Base-by-base conservation (phyloP, 1,140 invertebrate species). In the Procambarus clarkii region DNA sequence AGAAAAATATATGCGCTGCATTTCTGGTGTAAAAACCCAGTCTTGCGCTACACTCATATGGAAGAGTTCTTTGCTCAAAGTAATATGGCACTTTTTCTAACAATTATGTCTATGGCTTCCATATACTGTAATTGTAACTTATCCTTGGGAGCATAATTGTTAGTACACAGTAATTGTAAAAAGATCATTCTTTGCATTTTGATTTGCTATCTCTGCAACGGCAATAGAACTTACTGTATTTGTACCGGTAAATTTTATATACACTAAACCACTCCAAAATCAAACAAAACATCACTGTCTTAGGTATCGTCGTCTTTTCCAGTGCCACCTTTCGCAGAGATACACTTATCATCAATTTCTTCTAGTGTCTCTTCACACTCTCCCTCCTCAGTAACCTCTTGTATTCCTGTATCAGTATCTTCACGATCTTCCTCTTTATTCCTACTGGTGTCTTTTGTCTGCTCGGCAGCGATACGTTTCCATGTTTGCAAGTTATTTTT, bases 401-500 rank as follows among this genome's bases (percentile, higher is more conserved):
- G 81, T 45, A 83, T 84, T 44, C 88, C 88, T 71, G 83, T 86
- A 58, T 86, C 90, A 45, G 74, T 79, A 11, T 79, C 88, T 44
- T 84, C 81, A 3, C 78, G 84, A 21, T 88, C 82, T 18, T 71
- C 89, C 2, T 87, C 83, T 21, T 46, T 54, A 8, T 58, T 77
- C 18, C 13, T 18, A 46, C 46, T 60, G 5, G 24, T 15, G 44
- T 58, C 86, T 54, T 78, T 60, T 69, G 60, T 58, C 86, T 92
- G 80, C n/a, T 88, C 81, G 2, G 50, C 71, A 15, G 58, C 91
- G 9, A 84, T 86, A 46, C 86, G 46, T 60, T 90, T 86, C 91
- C 86, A 85, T 18, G 54, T 83, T 44, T 89, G 58, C 60, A 96
- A 94, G 94, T 96, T 96, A 74, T 94, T 94, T 91, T 95, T 93